Conservation (phyloP, 1,140 invertebrate genomes). For the Mizuhopecten yessoensis region DNA sequence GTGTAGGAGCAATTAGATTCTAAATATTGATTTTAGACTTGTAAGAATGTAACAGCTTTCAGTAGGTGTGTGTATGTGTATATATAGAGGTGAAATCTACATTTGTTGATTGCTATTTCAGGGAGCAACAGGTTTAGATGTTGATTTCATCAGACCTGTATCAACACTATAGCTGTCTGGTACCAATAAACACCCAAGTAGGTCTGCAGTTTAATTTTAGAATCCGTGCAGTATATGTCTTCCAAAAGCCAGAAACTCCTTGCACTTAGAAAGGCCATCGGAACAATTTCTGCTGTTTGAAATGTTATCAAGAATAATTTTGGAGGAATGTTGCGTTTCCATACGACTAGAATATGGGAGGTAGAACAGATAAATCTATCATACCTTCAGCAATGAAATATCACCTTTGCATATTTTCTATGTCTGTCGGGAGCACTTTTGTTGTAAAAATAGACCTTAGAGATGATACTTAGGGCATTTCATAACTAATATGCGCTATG, state of each 20-base stretch:
- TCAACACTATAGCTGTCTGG: neutral
- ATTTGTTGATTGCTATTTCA: neutral
- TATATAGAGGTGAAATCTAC: slow-evolving; percentile 3
- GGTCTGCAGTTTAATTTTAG: too few species aligned
- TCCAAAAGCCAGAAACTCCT: neutral
- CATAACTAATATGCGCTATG: neutral
- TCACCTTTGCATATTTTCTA: slow-evolving; percentile 13
- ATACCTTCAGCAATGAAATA: slow-evolving; percentile 17
- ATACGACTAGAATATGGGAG: neutral
- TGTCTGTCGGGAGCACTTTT: neutral
- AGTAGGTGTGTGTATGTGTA: neutral
- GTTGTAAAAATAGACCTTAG: neutral
- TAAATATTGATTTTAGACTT: neutral
- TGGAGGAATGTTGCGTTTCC: neutral
- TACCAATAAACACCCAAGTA: neutral
- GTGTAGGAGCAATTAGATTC: neutral
- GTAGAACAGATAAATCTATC: neutral
- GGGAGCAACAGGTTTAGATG: slow-evolving; percentile 19
- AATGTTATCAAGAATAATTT: slow-evolving; percentile 19
- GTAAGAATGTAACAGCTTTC: neutral
- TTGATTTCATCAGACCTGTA: neutral
- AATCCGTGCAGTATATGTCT: neutral
- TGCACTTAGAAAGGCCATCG: neutral
- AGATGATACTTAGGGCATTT: neutral
- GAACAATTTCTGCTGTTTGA: slow-evolving; percentile 3